A percentile compares a stretch with the other conserved stretches of the same genome.
These are phyloP conservation scores for Chaunax sp. DNA, from an alignment of 2,797 vertebrate genomes.

Conservation along the genomic window DNA sequence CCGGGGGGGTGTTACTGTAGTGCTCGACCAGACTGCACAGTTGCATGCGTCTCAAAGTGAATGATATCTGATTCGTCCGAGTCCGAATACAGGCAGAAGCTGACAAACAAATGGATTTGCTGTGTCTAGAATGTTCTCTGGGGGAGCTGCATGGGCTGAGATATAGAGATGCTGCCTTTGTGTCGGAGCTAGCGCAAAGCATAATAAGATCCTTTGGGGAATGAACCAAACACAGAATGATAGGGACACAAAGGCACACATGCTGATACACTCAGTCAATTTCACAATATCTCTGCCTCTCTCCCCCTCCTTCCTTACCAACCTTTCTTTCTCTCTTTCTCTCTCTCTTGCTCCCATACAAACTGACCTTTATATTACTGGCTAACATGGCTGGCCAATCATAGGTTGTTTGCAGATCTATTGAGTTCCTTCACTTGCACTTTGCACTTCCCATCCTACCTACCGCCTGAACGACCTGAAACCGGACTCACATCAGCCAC, in stretches of 20 bases:
- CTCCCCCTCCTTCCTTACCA: conserved; percentile 18
- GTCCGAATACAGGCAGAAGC: conserved; percentile 63
- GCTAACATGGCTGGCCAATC: conserved; percentile 28
- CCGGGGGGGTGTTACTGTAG: conserved; percentile 36
- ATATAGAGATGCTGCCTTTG: conserved; percentile 74
- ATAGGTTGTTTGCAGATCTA: conserved; percentile 40
- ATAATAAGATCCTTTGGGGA: conserved; percentile 85
- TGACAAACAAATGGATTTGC: conserved; percentile 83
- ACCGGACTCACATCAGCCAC: conserved; percentile 21
- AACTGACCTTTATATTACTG: conserved; percentile 63
- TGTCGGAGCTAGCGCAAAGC: conserved; percentile 64
- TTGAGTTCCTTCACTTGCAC: conserved; percentile 38
- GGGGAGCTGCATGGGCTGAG: conserved; percentile 69
- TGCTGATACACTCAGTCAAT: conserved; percentile 74
- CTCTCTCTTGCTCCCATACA: conserved; percentile 25
- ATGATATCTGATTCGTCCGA: conserved; percentile 78
- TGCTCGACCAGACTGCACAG: conserved; percentile 49
- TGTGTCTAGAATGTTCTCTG: conserved; percentile 76
- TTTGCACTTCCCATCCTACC: no score
- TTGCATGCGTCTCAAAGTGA: conserved; percentile 67
- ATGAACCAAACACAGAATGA: conserved; percentile 73
- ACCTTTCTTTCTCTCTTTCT: conserved; percentile 11
- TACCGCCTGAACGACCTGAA: conserved; percentile 35
- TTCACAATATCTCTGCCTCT: conserved; percentile 57
- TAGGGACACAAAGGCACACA: conserved; percentile 76